A percentile compares a stretch with the other conserved stretches of the same genome.
phyloP scores from a whole-genome alignment of 2,797 vertebrate species.

The Zalophus californianus region DNA sequence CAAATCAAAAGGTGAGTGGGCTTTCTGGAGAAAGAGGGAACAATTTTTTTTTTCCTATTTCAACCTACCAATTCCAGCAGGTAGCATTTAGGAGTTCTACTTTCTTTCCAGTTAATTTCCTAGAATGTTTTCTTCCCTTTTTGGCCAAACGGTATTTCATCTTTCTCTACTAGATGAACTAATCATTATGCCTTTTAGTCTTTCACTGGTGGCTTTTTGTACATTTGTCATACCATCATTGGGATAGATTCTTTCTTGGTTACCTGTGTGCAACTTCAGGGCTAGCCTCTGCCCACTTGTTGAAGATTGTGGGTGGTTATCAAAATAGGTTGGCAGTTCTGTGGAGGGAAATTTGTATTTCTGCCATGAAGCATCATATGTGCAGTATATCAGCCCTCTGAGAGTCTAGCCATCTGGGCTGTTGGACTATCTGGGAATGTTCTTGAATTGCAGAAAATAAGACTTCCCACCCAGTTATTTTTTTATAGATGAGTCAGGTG shows the following conservation, averaged over 20 bases:
- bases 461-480: neutral
- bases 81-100: neutral
- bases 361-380: neutral
- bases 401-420: conserved; percentile 27
- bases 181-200: neutral
- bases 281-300: neutral
- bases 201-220: conserved; percentile 25
- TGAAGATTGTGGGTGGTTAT: conserved; percentile 39
- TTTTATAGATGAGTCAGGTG: conserved; percentile 52
- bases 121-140: neutral
- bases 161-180: conserved; percentile 29
- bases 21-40: conserved; percentile 36
- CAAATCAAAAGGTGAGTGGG: conserved; percentile 5
- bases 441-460: conserved; percentile 46
- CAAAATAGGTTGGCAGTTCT: conserved; percentile 6
- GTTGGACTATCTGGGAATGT: neutral
- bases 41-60: neutral
- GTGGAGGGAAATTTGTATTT: conserved; percentile 44
- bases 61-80: neutral
- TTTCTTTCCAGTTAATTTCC: conserved; percentile 15
- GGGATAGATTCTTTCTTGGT: conserved; percentile 1
- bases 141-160: conserved; percentile 1
- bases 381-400: neutral
- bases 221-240: neutral
- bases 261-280: neutral